Percentiles rank a stretch among this genome's conserved stretches.
phyloP scores from a whole-genome alignment of 2,888 invertebrate species.

The Sericinus montela region DNA sequence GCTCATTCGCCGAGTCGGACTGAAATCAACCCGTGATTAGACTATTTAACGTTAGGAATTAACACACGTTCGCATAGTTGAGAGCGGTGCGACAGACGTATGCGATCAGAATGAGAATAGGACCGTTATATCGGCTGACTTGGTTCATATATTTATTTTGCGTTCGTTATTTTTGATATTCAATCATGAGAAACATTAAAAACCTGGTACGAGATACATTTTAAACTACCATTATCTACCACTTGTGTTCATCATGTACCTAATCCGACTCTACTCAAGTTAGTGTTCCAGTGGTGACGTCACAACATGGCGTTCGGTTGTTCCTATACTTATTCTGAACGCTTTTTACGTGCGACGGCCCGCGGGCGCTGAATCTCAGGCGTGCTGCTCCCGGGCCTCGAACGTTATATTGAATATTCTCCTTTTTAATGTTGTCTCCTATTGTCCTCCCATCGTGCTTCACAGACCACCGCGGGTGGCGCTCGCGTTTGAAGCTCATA shows the following conservation, averaged over 20 bases:
- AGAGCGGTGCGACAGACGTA: slow-evolving; percentile 39
- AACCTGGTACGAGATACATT: no score
- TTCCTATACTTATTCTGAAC: no score
- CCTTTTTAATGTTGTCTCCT: slow-evolving; percentile 21
- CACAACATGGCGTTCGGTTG: no score
- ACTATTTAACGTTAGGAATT: slow-evolving; percentile 2
- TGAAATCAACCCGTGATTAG: slow-evolving; percentile 46
- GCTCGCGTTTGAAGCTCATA: slow-evolving; percentile 26
- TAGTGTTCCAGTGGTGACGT: no score
- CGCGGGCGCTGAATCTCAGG: slow-evolving; percentile 68
- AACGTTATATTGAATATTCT: slow-evolving; percentile 19
- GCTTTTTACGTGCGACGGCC: slow-evolving; percentile 43
- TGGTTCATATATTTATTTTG: no score
- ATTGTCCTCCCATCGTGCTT: slow-evolving; percentile 23
- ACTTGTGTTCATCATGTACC: no score
- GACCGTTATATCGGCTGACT: no score
- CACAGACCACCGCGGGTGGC: slow-evolving; percentile 27
- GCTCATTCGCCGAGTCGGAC: slow-evolving; percentile 38
- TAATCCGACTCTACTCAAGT: no score
- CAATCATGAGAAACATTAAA: no score
- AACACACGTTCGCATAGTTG: slow-evolving; percentile 20
- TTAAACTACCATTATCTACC: no score
- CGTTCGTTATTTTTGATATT: no score
- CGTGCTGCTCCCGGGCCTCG: slow-evolving; percentile 38
- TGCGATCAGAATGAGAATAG: no score